These are phyloP conservation scores for Heliocidaris erythrogramma DNA, from an alignment of 35 echinoderm and acorn worm species.

Conservation along the genomic window DNA sequence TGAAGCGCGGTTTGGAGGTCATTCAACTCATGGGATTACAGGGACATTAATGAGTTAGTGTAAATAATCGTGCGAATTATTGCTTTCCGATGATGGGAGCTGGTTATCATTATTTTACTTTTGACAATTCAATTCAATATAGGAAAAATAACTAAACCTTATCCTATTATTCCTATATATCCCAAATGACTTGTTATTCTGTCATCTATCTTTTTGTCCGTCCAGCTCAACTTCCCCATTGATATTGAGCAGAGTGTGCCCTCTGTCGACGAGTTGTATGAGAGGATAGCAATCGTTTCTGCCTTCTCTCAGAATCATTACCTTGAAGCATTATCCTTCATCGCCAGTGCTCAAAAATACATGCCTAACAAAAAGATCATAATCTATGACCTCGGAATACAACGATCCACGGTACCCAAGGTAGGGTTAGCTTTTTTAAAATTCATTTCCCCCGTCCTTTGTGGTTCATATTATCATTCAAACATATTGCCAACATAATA, in stretches of 20 bases:
- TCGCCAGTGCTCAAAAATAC: constrained; percentile 53
- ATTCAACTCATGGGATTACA: background rate
- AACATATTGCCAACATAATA: too few species aligned
- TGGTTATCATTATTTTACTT: too few species aligned
- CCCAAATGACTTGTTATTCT: too few species aligned
- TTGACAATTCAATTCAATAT: too few species aligned
- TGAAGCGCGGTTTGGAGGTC: background rate
- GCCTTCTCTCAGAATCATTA: constrained; percentile 72
- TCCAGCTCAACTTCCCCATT: constrained; percentile 24
- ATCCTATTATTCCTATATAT: too few species aligned
- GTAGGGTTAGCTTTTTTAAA: too few species aligned
- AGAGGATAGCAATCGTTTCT: constrained; percentile 60
- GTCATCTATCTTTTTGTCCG: too few species aligned
- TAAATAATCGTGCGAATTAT: background rate
- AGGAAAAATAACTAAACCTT: too few species aligned
- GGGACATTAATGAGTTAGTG: background rate
- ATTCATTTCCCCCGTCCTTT: too few species aligned
- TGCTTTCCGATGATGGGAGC: background rate
- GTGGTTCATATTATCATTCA: too few species aligned
- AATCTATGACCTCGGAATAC: constrained; percentile 67
- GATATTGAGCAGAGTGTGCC: constrained; percentile 55
- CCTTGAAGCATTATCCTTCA: constrained; percentile 64
- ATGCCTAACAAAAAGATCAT: constrained; percentile 67
- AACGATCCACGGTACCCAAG: background rate
- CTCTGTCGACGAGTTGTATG: constrained; percentile 46